Base-by-base conservation (phyloP, 2,797 vertebrate genomes). In the Chrosomus eos region DNA sequence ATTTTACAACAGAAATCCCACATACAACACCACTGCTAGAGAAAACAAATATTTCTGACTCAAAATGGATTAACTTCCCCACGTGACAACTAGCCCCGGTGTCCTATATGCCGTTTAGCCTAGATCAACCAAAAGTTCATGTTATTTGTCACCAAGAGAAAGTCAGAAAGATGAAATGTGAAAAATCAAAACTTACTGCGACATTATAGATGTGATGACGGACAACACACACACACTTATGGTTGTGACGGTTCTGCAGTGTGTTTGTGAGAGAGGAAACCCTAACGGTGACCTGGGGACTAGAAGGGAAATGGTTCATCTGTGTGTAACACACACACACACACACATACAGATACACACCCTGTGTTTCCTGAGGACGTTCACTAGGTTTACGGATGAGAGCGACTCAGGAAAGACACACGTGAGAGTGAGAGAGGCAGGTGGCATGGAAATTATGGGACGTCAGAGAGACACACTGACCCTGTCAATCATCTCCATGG, bases 241-340 rank as follows among this genome's bases (percentile, higher is more conserved):
- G n/a, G 40, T 28, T 68, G n/a, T 36, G 26, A 55, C 33, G 33
- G 48, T 84, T 14, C 60, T 10, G 53, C 31, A 9, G 78, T 70
- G 74, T 70, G 64, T 79, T 78, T 87, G 77, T 64, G 76, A 64
- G 28, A 58, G 66, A 58, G 80, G 80, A 82, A 70, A 73, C 53
- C 71, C 82, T 82, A 81, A 84, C 81, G 73, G 71, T 79, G 81
- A 85, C 76, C 77, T 18, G 48, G 77, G 81, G 87, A 86, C 81
- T 60, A 53, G 77, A 86, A 74, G 86, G 87, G 87, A 88, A 88
- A 71, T 23, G 36, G 87, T 45, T 81, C 74, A 86, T 88, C 81
- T 85, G 48, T 53, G 60, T 51, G 26, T 73, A 38, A 31, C 55
- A 62, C 33, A 82, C 51, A 68, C 31, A 71, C 79, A 86, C 31